phyloP scores from a whole-genome alignment of 2,888 invertebrate genomes.

The Apamea epomidion region DNA sequence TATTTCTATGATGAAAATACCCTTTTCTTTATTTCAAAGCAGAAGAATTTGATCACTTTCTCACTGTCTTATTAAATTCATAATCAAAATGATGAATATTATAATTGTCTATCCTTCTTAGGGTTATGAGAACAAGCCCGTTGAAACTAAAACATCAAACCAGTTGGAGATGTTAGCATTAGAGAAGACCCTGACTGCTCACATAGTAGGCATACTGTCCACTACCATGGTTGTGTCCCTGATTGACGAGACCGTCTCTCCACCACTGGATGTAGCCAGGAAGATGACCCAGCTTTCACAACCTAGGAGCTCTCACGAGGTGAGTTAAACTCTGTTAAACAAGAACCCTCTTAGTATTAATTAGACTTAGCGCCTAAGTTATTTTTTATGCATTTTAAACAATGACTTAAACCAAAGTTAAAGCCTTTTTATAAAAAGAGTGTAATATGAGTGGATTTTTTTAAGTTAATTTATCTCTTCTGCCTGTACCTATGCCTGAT shows the following conservation, averaged over 20 bases:
- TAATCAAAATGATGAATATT: background rate
- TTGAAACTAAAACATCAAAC: slow-evolving; percentile 90
- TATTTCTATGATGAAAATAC: slow-evolving; percentile 5
- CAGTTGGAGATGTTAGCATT: slow-evolving; percentile 93
- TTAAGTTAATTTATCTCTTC: background rate
- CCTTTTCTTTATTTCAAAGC: background rate
- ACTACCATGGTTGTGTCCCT: slow-evolving; percentile 91
- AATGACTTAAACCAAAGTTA: background rate
- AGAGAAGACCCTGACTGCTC: slow-evolving; percentile 91
- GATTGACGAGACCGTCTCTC: slow-evolving; percentile 88
- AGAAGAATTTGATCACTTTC: background rate
- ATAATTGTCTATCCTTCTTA: slow-evolving; percentile 58
- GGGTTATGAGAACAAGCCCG: slow-evolving; percentile 89
- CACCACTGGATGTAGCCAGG: slow-evolving; percentile 90
- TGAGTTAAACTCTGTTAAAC: slow-evolving; percentile 61
- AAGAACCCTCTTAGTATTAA: background rate
- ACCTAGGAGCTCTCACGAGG: slow-evolving; percentile 84
- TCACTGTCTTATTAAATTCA: background rate
- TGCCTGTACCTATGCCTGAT: no score
- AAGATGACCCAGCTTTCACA: slow-evolving; percentile 86
- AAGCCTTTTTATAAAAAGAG: background rate
- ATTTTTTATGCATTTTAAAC: background rate
- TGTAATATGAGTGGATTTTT: background rate
- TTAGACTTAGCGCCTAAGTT: background rate
- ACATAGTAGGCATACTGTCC: slow-evolving; percentile 89